These are phyloP conservation scores for Myotis yumanensis DNA, from an alignment of 2,113 vertebrate species.

Conservation along the genomic window DNA sequence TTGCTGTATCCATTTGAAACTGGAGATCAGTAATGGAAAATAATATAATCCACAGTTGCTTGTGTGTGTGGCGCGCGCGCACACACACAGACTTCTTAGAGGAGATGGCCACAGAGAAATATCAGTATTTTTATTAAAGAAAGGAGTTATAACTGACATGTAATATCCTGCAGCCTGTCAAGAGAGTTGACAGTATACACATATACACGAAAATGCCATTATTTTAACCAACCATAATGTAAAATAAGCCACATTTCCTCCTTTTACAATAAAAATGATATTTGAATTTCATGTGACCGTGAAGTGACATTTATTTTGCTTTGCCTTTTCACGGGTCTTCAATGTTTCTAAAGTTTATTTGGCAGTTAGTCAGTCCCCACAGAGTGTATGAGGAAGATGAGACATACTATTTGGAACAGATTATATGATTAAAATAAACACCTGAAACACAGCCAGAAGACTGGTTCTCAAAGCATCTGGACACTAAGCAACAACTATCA, in stretches of 20 bases:
- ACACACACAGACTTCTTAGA: neutral
- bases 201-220: neutral
- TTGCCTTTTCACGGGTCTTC: slow-evolving; percentile 12
- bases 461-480: neutral
- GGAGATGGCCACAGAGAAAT: neutral
- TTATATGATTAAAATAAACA: slow-evolving; percentile 1
- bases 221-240: slow-evolving; percentile 22
- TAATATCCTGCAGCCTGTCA: neutral
- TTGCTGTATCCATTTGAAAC: neutral
- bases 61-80: no score
- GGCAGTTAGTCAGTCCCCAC: neutral
- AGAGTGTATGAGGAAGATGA: slow-evolving; percentile 1
- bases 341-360: slow-evolving; percentile 32
- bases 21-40: neutral
- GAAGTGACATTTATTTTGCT: slow-evolving; percentile 32
- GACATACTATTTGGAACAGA: slow-evolving; percentile 22
- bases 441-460: neutral
- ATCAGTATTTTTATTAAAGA: slow-evolving; percentile 18
- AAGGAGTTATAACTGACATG: slow-evolving; percentile 48
- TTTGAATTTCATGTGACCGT: slow-evolving; percentile 15
- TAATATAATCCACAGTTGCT: neutral
- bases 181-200: neutral
- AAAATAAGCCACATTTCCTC: slow-evolving; percentile 40
- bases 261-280: slow-evolving; percentile 18
- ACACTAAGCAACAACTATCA: slow-evolving; percentile 8